Evolutionary conservation across 92 coral and sea anemone species (phyloP).

Genomic region (Pocillopora grandis): DNA sequence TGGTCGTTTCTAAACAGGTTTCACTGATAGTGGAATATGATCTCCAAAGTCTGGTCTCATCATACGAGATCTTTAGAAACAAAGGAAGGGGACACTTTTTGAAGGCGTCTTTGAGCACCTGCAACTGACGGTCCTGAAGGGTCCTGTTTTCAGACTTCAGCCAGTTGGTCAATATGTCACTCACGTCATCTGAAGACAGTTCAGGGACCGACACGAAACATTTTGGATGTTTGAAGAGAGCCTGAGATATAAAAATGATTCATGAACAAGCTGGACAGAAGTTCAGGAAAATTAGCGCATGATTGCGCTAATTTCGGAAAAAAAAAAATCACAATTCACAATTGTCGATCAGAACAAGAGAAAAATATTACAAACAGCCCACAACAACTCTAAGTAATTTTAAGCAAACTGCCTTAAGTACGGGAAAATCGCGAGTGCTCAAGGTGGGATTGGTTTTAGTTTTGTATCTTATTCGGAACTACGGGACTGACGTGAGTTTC

Average conservation of each 20-base stretch:
- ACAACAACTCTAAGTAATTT: too few species aligned
- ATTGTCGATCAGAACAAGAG: too few species aligned
- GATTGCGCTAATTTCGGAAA: too few species aligned
- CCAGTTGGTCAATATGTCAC: conserved; percentile 73
- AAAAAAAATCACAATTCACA: neutral
- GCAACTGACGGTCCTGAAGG: conserved; percentile 63
- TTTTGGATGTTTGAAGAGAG: conserved; percentile 63
- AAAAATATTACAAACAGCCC: too few species aligned
- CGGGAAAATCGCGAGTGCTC: too few species aligned
- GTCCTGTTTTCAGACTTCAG: conserved; percentile 61
- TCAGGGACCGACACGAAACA: conserved; percentile 68
- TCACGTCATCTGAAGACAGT: conserved; percentile 64
- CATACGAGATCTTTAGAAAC: conserved; percentile 85
- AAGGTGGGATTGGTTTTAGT: too few species aligned
- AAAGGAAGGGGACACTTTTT: conserved; percentile 75
- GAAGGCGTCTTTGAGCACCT: conserved; percentile 59
- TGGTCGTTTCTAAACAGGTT: conserved; percentile 56
- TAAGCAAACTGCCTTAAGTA: too few species aligned
- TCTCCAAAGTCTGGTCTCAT: conserved; percentile 76
- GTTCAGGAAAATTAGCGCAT: neutral
- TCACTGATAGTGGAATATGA: conserved; percentile 64
- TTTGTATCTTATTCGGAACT: too few species aligned
- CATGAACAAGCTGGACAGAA: too few species aligned
- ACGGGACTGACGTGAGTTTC: too few species aligned
- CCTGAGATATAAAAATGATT: conserved; percentile 28